A percentile compares a stretch with the other conserved stretches of the same genome.
Conservation (phyloP, 2,888 invertebrate species). For the Sarcophaga rosellei region DNA sequence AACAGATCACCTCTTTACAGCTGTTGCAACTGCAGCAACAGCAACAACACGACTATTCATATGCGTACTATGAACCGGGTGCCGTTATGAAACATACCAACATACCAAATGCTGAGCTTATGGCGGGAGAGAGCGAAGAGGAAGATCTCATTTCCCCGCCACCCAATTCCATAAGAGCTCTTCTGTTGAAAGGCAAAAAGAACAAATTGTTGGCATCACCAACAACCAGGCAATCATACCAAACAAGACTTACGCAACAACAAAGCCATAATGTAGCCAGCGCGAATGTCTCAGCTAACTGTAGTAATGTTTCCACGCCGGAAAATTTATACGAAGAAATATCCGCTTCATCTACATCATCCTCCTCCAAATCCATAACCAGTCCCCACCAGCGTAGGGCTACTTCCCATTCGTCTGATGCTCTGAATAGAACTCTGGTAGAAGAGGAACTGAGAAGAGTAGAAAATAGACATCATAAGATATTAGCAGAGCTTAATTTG, state of each 20-base stretch:
- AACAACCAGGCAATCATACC: conserved; percentile 81
- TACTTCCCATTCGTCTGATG: conserved; percentile 84
- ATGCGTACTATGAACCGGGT: conserved; percentile 90
- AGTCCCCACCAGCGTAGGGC: conserved; percentile 71
- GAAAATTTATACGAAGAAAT: conserved; percentile 78
- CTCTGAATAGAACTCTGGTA: conserved; percentile 87
- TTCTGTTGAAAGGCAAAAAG: conserved; percentile 80
- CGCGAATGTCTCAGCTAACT: conserved; percentile 29
- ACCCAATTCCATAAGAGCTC: conserved; percentile 80
- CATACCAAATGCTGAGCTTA: conserved; percentile 82
- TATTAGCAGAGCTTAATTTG: conserved; percentile 92
- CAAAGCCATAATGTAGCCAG: conserved; percentile 46
- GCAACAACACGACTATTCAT: conserved; percentile 86
- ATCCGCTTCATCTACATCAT: conserved; percentile 73
- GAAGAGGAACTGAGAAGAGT: conserved; percentile 93
- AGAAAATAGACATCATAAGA: conserved; percentile 90
- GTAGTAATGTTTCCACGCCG: conserved; percentile 61
- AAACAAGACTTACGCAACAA: conserved; percentile 60
- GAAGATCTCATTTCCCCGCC: conserved; percentile 74
- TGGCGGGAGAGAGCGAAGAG: conserved; percentile 60
- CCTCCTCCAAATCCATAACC: conserved; percentile 69
- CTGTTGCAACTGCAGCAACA: conserved; percentile 73
- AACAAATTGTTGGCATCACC: conserved; percentile 78
- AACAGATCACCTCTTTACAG: conserved; percentile 71
- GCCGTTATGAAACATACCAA: conserved; percentile 85